A percentile compares a stretch with the other conserved stretches of the same genome.
Evolutionary conservation across 1,140 invertebrate species (phyloP).

Genomic region (Panulirus ornatus): DNA sequence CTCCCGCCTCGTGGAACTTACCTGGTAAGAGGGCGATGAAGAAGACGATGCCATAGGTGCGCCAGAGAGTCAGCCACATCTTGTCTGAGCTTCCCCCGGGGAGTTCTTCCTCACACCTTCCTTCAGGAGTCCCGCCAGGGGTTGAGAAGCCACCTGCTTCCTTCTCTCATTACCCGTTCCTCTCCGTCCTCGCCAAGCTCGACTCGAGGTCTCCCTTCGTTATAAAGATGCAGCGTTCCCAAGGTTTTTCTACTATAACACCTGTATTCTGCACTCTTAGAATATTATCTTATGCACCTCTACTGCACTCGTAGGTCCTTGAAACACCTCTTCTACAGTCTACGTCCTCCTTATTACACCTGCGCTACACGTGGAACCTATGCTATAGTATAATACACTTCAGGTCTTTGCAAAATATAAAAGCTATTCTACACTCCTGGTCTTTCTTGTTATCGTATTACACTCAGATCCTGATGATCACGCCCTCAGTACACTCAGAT

Average conservation of each 20-base stretch:
- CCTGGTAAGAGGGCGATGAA: slow-evolving; percentile 42
- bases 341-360: background rate
- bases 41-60: slow-evolving; percentile 55
- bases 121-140: slow-evolving; percentile 27
- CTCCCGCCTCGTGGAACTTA: background rate
- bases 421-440: background rate
- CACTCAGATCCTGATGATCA: too few species aligned
- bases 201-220: background rate
- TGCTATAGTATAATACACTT: too few species aligned
- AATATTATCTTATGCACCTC: background rate
- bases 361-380: too few species aligned
- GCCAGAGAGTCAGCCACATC: slow-evolving; percentile 56
- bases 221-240: background rate
- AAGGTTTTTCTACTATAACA: background rate
- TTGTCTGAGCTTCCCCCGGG: slow-evolving; percentile 32
- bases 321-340: background rate
- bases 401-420: too few species aligned
- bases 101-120: slow-evolving; percentile 12
- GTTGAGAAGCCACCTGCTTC: background rate
- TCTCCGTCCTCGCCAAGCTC: background rate
- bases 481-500: too few species aligned
- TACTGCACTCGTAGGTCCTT: background rate
- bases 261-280: background rate
- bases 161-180: slow-evolving; percentile 51
- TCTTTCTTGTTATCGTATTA: background rate